A percentile compares a stretch with the other conserved stretches of the same genome.
Evolutionary conservation across 2,888 invertebrate genomes (phyloP).

Genomic region (Subacronicta megacephala): DNA sequence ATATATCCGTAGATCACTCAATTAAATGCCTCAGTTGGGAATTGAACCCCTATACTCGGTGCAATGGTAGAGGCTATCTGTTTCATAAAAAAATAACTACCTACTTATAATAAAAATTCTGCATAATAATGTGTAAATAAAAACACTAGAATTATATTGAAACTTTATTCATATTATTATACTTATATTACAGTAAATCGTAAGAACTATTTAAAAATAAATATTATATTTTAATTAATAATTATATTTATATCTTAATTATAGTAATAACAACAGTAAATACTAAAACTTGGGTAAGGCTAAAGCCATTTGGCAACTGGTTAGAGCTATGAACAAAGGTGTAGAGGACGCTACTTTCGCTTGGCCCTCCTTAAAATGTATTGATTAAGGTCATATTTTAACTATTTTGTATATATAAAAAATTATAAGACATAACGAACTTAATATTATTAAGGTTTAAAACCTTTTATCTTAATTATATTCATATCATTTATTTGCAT

Average conservation of each 20-base stretch:
- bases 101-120: no score
- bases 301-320: constrained; percentile 41
- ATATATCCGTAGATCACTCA: no score
- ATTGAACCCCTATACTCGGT: no score
- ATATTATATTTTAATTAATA: constrained; percentile 62
- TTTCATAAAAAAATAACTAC: no score
- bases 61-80: no score
- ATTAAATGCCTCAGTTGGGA: no score
- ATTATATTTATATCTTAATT: no score
- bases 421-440: no score
- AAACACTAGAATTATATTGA: constrained; percentile 43
- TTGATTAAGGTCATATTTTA: constrained; percentile 1
- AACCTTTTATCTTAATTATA: no score
- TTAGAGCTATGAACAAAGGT: constrained; percentile 23
- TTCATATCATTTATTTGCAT: no score
- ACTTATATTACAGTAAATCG: constrained; percentile 57
- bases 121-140: constrained; percentile 19
- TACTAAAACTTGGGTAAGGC: constrained; percentile 20
- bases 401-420: constrained; percentile 2
- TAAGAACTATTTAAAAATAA: constrained; percentile 65
- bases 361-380: constrained; percentile 11
- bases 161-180: constrained; percentile 58
- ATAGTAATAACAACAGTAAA: constrained; percentile 31
- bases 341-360: constrained; percentile 34
- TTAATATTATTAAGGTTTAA: no score